A percentile compares a stretch with the other conserved stretches of the same genome.
Conservation (phyloP, 2,113 vertebrate species). For the human (Homo sapiens) region GRCh38 chr4:32846001-32846500, state of each 20-base stretch:
- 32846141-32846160: background rate
- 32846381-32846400: background rate
- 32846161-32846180: accelerated
- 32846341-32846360: background rate
- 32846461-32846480: background rate
- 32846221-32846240: background rate
- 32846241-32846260: background rate
- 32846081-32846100: background rate
- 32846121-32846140: background rate
- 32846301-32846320: background rate
- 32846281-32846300: background rate
- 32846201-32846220: background rate
- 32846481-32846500: background rate
- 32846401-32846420: background rate
- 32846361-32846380: background rate
- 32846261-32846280: background rate
- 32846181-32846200: background rate
- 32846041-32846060: background rate
- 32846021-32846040: background rate
- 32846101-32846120: background rate
- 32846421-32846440: background rate
- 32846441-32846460: background rate
- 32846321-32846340: background rate
- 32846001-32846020: background rate
- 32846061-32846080: background rate